Percentiles rank a stretch among this genome's conserved stretches.
Conservation (phyloP, 2,797 vertebrate species). For the Hipposideros larvatus region DNA sequence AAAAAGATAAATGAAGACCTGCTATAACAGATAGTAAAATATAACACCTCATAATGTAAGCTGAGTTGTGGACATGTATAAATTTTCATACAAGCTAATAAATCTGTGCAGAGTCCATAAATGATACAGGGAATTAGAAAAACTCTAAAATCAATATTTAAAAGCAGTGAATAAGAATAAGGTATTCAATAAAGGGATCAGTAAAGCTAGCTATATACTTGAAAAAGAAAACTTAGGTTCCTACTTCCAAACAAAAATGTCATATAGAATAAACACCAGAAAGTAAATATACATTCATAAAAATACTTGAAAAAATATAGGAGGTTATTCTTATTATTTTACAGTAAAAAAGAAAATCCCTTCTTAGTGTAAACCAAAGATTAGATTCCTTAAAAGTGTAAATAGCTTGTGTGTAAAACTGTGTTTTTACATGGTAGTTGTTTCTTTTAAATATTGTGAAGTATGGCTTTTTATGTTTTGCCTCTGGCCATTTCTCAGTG, state of each 20-base stretch:
- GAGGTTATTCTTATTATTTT: neutral
- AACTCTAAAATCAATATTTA: neutral
- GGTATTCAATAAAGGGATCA: neutral
- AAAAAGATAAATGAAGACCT: neutral
- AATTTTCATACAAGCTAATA: neutral
- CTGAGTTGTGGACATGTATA: neutral
- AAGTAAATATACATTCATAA: neutral
- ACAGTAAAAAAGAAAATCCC: neutral
- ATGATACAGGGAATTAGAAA: neutral
- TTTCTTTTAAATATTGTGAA: constrained; percentile 25
- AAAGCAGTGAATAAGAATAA: neutral
- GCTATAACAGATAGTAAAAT: neutral
- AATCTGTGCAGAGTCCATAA: neutral
- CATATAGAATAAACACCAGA: neutral
- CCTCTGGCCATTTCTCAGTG: neutral
- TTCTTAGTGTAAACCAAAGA: neutral
- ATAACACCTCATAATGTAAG: neutral
- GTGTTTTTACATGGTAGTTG: neutral
- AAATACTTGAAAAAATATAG: neutral
- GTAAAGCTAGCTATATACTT: neutral
- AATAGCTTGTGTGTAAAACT: neutral
- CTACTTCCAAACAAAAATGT: neutral
- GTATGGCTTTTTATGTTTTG: neutral
- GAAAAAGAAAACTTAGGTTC: neutral
- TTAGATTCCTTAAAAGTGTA: neutral